Evolutionary conservation across 2,888 invertebrate genomes (phyloP).

Genomic region (Drosophila flavopinicola): DNA sequence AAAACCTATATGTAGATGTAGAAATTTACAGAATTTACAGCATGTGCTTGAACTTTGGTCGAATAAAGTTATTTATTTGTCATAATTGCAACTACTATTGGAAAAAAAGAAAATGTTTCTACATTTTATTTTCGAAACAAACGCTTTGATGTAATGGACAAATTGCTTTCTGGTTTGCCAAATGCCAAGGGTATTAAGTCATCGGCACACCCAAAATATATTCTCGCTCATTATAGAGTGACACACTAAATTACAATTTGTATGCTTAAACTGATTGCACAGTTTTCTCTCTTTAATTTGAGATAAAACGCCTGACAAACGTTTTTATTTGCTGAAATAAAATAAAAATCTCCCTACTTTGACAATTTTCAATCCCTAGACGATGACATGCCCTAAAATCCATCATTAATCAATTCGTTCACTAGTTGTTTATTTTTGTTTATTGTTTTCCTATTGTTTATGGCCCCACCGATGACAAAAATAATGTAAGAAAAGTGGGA

Average conservation of each 20-base stretch:
- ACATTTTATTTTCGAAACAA: too few species aligned
- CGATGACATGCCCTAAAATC: slow-evolving; percentile 25
- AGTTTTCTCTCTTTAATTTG: background rate
- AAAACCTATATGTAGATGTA: background rate
- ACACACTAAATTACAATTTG: background rate
- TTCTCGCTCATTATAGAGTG: too few species aligned
- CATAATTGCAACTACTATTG: too few species aligned
- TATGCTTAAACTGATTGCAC: background rate
- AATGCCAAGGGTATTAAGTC: background rate
- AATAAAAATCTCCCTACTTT: slow-evolving; percentile 20
- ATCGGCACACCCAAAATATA: too few species aligned
- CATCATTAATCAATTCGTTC: slow-evolving; percentile 67
- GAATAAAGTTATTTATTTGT: too few species aligned
- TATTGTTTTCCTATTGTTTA: slow-evolving; percentile 18
- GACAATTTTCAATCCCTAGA: slow-evolving; percentile 35
- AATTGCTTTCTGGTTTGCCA: too few species aligned
- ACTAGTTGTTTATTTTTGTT: slow-evolving; percentile 63
- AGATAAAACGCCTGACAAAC: slow-evolving; percentile 14
- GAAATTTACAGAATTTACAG: too few species aligned
- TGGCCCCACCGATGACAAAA: slow-evolving; percentile 52
- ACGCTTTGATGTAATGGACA: too few species aligned
- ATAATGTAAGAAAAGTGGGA: slow-evolving; percentile 47
- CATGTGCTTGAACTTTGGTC: too few species aligned
- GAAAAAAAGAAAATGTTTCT: too few species aligned
- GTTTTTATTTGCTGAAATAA: slow-evolving; percentile 1